Evolutionary conservation across 2,888 invertebrate species (phyloP).

Genomic region (Cryptocephalus moraei): DNA sequence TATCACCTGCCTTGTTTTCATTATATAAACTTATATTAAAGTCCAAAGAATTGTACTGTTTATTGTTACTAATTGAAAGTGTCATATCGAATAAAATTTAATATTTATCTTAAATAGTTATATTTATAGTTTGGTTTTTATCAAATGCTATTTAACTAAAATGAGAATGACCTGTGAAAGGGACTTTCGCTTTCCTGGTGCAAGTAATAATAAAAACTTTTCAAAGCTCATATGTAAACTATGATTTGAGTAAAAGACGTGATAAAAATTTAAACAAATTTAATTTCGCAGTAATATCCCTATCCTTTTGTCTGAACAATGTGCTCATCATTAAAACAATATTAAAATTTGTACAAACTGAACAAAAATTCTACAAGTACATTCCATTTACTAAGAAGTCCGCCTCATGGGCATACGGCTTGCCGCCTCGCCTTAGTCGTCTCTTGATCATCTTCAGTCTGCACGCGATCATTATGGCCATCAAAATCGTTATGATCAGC

Average conservation of each 20-base stretch:
- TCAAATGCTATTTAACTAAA: too few species aligned
- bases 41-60: slow-evolving; percentile 12
- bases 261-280: too few species aligned
- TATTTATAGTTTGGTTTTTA: too few species aligned
- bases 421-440: slow-evolving; percentile 64
- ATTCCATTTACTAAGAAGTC: slow-evolving; percentile 97
- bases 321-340: slow-evolving; percentile 11
- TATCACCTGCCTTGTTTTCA: too few species aligned
- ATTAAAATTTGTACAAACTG: background rate
- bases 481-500: slow-evolving; percentile 66
- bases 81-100: slow-evolving; percentile 12
- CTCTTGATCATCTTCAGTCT: slow-evolving; percentile 68
- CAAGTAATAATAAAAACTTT: too few species aligned
- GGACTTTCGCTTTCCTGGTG: too few species aligned
- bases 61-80: slow-evolving; percentile 13
- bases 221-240: too few species aligned
- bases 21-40: too few species aligned
- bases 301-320: slow-evolving; percentile 12
- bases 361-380: slow-evolving; percentile 62
- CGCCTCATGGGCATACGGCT: slow-evolving; percentile 83
- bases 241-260: too few species aligned
- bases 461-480: slow-evolving; percentile 74
- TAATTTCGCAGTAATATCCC: too few species aligned
- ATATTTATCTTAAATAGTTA: too few species aligned
- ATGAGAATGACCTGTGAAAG: too few species aligned